Evolutionary conservation across 1,140 invertebrate species (phyloP).

Genomic region (Pantala flavescens): DNA sequence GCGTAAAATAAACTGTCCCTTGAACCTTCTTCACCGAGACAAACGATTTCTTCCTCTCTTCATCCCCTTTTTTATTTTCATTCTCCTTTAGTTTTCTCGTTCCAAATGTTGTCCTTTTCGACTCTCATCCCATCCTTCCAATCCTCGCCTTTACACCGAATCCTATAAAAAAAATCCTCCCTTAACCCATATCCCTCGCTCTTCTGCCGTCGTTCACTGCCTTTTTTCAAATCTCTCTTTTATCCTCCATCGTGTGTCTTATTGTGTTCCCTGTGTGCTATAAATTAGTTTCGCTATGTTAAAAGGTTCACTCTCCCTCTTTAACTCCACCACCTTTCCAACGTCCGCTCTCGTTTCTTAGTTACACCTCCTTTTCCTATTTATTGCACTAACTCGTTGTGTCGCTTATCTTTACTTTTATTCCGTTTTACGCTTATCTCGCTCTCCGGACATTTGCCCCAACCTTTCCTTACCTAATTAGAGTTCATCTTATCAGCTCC

Average conservation of each 20-base stretch:
- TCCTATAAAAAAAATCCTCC: too few relatives aligned
- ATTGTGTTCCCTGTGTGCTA: neutral
- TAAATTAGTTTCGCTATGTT: neutral
- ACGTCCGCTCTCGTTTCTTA: too few relatives aligned
- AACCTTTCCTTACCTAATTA: too few relatives aligned
- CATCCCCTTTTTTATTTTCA: neutral
- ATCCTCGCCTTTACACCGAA: neutral
- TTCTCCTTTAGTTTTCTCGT: neutral
- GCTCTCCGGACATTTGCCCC: too few relatives aligned
- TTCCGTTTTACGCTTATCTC: too few relatives aligned
- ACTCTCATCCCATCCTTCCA: neutral
- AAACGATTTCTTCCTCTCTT: neutral
- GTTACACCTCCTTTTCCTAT: too few relatives aligned
- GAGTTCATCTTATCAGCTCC: too few relatives aligned
- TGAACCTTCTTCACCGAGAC: neutral
- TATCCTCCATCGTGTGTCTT: neutral
- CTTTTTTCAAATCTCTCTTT: neutral
- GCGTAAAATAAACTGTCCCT: conserved; percentile 1
- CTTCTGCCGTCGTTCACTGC: neutral
- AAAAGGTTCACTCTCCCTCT: too few relatives aligned
- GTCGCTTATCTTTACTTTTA: too few relatives aligned
- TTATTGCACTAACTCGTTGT: too few relatives aligned
- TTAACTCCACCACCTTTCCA: too few relatives aligned
- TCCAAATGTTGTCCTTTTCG: neutral
- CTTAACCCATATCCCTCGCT: neutral